These are phyloP conservation scores for Aurelia sp. DNA, from an alignment of 30 jellyfish, hydroid and myxozoan genomes.

Conservation along the genomic window DNA sequence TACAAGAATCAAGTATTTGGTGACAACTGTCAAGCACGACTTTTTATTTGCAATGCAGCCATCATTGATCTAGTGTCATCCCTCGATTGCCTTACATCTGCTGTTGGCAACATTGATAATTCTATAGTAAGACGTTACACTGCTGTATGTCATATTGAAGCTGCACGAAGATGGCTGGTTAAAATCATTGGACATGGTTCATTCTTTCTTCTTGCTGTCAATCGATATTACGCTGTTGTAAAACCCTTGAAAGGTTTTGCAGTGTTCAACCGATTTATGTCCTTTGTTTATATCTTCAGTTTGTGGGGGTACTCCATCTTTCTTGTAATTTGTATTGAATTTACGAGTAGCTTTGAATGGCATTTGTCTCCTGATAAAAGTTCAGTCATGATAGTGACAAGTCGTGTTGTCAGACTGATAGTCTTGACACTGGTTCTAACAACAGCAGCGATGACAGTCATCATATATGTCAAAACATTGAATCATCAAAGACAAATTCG, in stretches of 20 bases:
- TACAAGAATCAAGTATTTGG: conserved; percentile 16
- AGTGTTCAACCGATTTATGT: neutral
- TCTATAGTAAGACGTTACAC: neutral
- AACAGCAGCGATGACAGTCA: too few relatives aligned
- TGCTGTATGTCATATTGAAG: neutral
- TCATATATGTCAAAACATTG: too few relatives aligned
- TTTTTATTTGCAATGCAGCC: conserved; percentile 10
- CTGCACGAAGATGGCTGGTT: conserved; percentile 4
- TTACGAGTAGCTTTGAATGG: neutral
- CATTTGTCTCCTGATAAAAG: too few relatives aligned
- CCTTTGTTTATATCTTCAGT: neutral
- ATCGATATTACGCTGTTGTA: conserved; percentile 3
- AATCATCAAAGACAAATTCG: too few relatives aligned
- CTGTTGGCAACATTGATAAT: neutral
- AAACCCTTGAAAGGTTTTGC: neutral
- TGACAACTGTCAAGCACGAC: conserved; percentile 12
- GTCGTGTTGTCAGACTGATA: too few relatives aligned
- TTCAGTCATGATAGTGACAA: too few relatives aligned
- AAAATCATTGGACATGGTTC: neutral
- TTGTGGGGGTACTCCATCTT: neutral
- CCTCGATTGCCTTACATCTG: neutral
- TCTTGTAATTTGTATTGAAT: neutral
- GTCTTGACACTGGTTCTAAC: neutral
- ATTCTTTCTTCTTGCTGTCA: neutral
- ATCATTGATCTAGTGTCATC: conserved; percentile 9